Evolutionary conservation across 2,888 invertebrate species (phyloP).

Genomic region (Acanthosepion lycidas): DNA sequence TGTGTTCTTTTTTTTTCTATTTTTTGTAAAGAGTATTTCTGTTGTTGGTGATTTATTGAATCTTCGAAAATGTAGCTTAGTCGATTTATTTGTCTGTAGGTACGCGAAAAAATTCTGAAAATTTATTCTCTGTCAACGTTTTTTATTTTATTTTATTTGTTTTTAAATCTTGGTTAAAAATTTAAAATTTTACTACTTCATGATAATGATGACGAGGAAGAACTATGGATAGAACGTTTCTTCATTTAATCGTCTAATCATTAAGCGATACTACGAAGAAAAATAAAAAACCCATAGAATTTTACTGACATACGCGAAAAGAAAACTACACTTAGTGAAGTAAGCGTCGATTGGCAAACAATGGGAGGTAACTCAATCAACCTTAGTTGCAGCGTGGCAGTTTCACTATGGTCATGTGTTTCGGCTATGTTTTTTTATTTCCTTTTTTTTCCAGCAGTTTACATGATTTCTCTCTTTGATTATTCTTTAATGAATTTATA

Average conservation of each 20-base stretch:
- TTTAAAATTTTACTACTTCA: too few species aligned
- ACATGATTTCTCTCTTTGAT: background rate
- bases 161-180: too few species aligned
- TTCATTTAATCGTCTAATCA: background rate
- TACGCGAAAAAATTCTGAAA: too few species aligned
- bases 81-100: too few species aligned
- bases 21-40: too few species aligned
- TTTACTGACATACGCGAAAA: background rate
- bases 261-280: background rate
- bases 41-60: too few species aligned
- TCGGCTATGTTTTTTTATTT: background rate
- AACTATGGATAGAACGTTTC: background rate
- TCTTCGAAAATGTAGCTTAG: too few species aligned
- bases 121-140: too few species aligned
- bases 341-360: background rate
- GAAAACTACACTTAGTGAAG: background rate
- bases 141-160: too few species aligned
- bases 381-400: background rate
- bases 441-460: background rate
- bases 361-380: background rate
- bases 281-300: background rate
- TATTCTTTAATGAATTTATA: fast-evolving
- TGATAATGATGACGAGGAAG: background rate
- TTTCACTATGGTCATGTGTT: background rate
- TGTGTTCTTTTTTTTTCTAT: too few species aligned